Evolutionary conservation across 2,113 vertebrate species (phyloP).

Genomic region (Sclerurus mexicanus): DNA sequence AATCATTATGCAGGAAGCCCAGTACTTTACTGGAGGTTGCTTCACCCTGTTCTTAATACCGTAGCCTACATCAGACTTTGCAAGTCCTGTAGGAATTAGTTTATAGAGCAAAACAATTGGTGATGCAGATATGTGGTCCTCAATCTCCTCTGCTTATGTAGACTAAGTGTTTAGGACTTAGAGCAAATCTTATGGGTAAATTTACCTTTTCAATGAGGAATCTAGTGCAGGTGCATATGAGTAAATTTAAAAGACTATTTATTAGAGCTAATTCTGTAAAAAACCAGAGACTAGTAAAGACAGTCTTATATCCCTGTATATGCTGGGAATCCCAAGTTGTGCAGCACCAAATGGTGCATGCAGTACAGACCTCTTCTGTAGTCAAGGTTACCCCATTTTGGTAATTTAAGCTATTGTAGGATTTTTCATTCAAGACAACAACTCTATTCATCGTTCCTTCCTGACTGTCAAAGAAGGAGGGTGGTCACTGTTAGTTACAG

Average conservation of each 20-base stretch:
- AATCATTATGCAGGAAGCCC: not conserved
- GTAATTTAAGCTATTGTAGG: not conserved
- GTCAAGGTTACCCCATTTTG: not conserved
- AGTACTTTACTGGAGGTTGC: not conserved
- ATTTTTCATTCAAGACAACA: not conserved
- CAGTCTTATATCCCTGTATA: not conserved
- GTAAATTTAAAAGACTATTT: not conserved
- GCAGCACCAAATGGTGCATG: not conserved
- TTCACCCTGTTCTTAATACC: not conserved
- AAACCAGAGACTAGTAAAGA: not conserved
- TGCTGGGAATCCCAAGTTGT: not conserved
- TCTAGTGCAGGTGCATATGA: rapidly evolving
- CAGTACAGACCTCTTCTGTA: not conserved
- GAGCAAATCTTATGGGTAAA: not conserved
- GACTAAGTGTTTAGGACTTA: not conserved
- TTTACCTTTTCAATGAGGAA: not conserved
- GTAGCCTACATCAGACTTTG: not conserved
- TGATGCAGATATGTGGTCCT: not conserved
- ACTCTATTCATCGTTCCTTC: not conserved
- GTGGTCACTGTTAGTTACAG: not conserved
- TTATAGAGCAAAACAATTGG: not conserved
- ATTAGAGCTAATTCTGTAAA: not conserved
- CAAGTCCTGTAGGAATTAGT: not conserved
- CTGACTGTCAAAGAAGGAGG: not conserved
- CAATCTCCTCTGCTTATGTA: not conserved